phyloP scores from a whole-genome alignment of 92 coral and sea anemone genomes.

The Pocillopora meandrina region DNA sequence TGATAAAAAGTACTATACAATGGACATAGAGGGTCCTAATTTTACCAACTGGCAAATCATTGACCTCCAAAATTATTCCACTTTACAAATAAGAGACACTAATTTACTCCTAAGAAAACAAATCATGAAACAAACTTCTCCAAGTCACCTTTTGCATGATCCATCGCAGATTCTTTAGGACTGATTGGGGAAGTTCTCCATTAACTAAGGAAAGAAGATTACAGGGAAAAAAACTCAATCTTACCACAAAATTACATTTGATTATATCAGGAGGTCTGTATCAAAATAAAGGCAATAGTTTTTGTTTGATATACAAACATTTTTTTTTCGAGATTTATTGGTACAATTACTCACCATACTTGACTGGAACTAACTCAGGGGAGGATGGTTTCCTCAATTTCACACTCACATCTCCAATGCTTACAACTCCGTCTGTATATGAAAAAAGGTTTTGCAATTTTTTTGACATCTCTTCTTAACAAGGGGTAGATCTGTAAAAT shows the following conservation, averaged over 20 bases:
- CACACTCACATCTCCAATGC: constrained; percentile 90
- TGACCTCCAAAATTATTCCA: too few species aligned
- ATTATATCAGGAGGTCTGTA: too few species aligned
- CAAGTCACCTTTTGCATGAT: constrained; percentile 88
- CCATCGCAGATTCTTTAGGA: constrained; percentile 86
- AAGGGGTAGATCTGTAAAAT: too few species aligned
- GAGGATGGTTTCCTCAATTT: constrained; percentile 65
- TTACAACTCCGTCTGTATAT: constrained; percentile 65
- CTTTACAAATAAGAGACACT: background rate
- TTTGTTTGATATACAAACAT: too few species aligned
- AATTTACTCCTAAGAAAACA: background rate
- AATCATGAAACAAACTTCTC: too few species aligned
- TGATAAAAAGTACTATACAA: too few species aligned
- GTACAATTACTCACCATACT: constrained; percentile 74
- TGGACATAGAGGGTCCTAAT: too few species aligned
- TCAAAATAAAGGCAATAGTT: too few species aligned
- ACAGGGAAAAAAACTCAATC: background rate
- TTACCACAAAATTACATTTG: background rate
- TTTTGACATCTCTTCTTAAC: too few species aligned
- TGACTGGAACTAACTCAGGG: constrained; percentile 91
- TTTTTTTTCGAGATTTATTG: too few species aligned
- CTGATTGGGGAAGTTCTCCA: constrained; percentile 74
- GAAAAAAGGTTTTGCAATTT: too few species aligned
- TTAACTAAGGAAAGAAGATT: constrained; percentile 25
- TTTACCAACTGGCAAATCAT: too few species aligned